A percentile compares a stretch with the other conserved stretches of the same genome.
Evolutionary conservation across 2,888 invertebrate genomes (phyloP).

Genomic region (Andrena flavipes): DNA sequence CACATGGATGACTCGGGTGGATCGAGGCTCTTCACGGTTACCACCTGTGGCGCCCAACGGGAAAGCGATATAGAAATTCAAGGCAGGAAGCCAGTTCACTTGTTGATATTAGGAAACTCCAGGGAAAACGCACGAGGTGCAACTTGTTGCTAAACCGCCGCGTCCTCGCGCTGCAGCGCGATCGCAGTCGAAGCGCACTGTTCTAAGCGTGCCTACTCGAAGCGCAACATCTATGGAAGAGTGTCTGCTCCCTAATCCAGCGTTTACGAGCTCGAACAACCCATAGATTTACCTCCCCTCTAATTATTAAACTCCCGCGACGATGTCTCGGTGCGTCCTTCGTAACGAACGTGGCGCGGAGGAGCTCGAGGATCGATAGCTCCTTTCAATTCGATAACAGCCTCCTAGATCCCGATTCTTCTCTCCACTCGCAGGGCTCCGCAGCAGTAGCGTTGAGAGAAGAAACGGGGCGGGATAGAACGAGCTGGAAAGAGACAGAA

Average conservation of each 20-base stretch:
- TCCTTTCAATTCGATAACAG: background rate
- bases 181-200: too few relatives aligned
- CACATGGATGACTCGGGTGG: background rate
- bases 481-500: conserved; percentile 3
- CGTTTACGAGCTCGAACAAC: too few relatives aligned
- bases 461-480: background rate
- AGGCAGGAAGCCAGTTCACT: conserved; percentile 77
- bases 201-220: too few relatives aligned
- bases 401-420: background rate
- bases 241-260: too few relatives aligned
- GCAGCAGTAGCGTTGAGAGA: background rate
- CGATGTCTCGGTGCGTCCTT: too few relatives aligned
- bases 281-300: too few relatives aligned
- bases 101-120: conserved; percentile 80
- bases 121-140: conserved; percentile 72
- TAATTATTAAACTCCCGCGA: too few relatives aligned
- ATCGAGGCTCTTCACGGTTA: conserved; percentile 48
- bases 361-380: background rate
- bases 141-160: conserved; percentile 79
- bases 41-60: conserved; percentile 79
- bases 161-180: background rate
- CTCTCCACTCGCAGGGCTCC: background rate
- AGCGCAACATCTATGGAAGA: too few relatives aligned
- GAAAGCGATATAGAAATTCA: conserved; percentile 79
- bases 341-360: too few relatives aligned